Conservation (phyloP, 2,797 vertebrate genomes). For the Cossypha heuglini region DNA sequence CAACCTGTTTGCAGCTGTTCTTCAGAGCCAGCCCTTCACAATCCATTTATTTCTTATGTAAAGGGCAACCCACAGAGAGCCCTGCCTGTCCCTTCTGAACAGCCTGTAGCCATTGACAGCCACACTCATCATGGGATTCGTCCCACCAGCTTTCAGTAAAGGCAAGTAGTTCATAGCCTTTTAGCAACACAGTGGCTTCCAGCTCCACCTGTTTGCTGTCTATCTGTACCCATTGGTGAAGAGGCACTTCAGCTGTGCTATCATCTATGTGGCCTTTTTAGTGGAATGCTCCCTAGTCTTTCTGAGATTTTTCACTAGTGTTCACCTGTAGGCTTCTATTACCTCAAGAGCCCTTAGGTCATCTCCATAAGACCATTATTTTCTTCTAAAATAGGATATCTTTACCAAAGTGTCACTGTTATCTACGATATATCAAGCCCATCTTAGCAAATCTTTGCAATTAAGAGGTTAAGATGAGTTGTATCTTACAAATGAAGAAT, state of each 20-base stretch:
- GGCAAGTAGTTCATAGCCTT: neutral
- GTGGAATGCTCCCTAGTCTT: neutral
- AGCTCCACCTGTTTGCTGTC: neutral
- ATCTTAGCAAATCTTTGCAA: neutral
- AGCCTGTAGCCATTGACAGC: fast-evolving
- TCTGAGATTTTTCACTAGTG: neutral
- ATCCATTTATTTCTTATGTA: neutral
- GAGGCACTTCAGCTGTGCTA: neutral
- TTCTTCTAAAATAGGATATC: neutral
- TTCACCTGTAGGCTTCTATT: neutral
- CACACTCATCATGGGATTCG: fast-evolving
- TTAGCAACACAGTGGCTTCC: neutral
- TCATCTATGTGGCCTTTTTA: neutral
- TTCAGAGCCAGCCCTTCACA: neutral
- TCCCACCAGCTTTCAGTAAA: neutral
- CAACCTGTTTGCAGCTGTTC: neutral
- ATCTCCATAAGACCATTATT: neutral
- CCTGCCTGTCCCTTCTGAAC: too few relatives aligned
- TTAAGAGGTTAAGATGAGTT: neutral
- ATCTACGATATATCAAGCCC: neutral
- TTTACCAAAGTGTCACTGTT: neutral
- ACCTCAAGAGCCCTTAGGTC: neutral
- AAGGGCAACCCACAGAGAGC: neutral
- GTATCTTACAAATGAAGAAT: neutral
- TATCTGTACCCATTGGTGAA: neutral